Conservation (phyloP, 2,113 vertebrate genomes). For the Axis porcinus region DNA sequence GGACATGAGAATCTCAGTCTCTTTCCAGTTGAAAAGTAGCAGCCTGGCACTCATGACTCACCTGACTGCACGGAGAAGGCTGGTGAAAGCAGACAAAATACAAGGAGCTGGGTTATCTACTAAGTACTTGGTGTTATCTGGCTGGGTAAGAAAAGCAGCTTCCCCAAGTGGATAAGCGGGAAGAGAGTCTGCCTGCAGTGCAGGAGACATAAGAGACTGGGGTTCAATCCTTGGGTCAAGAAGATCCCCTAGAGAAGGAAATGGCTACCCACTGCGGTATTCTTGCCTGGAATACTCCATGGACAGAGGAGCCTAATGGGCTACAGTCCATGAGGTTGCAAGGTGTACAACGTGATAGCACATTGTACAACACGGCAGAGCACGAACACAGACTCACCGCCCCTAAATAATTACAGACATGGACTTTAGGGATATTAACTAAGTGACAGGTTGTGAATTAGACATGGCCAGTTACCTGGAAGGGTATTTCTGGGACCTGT, state of each 20-base stretch:
- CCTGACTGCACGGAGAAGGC: neutral
- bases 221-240: neutral
- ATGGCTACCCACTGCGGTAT: neutral
- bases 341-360: neutral
- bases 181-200: neutral
- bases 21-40: neutral
- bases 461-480: neutral
- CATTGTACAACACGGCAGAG: rapidly evolving
- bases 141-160: neutral
- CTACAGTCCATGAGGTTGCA: neutral
- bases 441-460: neutral
- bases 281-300: neutral
- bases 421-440: neutral
- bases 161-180: neutral
- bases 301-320: neutral
- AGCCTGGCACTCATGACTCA: neutral
- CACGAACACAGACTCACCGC: neutral
- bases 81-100: neutral
- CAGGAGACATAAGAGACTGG: neutral
- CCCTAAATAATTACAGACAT: neutral
- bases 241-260: neutral
- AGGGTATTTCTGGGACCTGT: neutral
- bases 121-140: neutral
- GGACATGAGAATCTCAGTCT: neutral
- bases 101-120: neutral